A percentile compares a stretch with the other conserved stretches of the same genome.
Conservation (phyloP, 2,797 vertebrate genomes). For the Ctenopoma kingsleyae region DNA sequence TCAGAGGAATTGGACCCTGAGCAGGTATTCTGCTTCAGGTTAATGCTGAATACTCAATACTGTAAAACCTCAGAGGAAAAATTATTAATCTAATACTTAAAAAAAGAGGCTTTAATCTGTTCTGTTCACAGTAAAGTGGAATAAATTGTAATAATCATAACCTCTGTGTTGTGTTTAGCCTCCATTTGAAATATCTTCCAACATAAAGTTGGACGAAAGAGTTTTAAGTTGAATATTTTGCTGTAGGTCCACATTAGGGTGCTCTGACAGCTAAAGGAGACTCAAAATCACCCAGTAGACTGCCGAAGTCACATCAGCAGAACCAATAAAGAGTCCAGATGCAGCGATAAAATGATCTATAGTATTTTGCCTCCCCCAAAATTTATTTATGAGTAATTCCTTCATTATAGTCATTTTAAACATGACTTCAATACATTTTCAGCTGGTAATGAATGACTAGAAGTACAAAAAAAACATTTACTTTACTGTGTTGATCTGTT, state of each 20-base stretch:
- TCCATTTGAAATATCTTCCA: too few species aligned
- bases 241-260: not conserved
- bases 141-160: not conserved
- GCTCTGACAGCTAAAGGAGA: not conserved
- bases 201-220: too few species aligned
- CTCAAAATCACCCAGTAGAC: slow-evolving; percentile 9
- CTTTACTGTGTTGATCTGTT: too few species aligned
- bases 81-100: too few species aligned
- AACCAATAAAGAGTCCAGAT: slow-evolving; percentile 22
- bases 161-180: not conserved
- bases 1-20: too few species aligned
- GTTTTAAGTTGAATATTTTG: slow-evolving; percentile 3
- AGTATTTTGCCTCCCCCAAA: not conserved
- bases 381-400: slow-evolving; percentile 19
- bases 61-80: too few species aligned
- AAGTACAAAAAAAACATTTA: too few species aligned
- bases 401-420: slow-evolving; percentile 18
- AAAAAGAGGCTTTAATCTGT: too few species aligned
- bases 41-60: too few species aligned
- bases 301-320: slow-evolving; percentile 10
- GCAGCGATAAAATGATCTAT: slow-evolving; percentile 1
- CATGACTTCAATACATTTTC: not conserved
- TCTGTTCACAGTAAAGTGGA: not conserved
- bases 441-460: not conserved
- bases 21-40: too few species aligned